A percentile compares a stretch with the other conserved stretches of the same genome.
phyloP scores from a whole-genome alignment of 2,888 invertebrate species.

The Nowickia ferox region DNA sequence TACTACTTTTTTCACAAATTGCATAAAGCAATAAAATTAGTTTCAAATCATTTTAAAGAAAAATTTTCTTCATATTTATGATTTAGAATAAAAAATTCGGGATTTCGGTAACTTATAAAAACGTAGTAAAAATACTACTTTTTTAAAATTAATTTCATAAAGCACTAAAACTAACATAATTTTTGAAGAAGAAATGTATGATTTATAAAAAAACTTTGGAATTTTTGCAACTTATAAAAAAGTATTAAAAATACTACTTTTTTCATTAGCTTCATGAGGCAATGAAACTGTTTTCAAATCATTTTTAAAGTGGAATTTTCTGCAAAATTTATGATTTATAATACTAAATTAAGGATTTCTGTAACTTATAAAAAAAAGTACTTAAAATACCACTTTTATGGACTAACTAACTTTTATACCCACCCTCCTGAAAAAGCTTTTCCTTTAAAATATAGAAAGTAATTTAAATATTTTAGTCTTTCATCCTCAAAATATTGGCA shows the following conservation, averaged over 20 bases:
- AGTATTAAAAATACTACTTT: constrained; percentile 1
- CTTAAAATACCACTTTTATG: not conserved
- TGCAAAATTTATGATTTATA: not conserved
- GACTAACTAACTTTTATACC: too few species aligned
- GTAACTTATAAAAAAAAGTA: not conserved
- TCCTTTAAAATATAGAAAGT: too few species aligned
- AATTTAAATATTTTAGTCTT: too few species aligned
- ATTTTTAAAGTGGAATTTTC: not conserved
- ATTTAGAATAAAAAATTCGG: not conserved
- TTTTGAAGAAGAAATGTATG: too few species aligned
- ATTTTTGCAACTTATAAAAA: not conserved
- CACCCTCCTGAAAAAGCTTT: too few species aligned
- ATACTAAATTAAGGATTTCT: not conserved
- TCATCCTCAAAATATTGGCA: not conserved
- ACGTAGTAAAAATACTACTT: constrained; percentile 4
- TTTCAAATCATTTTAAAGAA: too few species aligned
- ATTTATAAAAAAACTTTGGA: not conserved
- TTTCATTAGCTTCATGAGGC: not conserved
- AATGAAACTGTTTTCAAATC: too few species aligned
- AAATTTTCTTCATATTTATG: not conserved
- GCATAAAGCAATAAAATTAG: too few species aligned
- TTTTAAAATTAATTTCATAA: too few species aligned
- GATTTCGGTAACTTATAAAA: not conserved
- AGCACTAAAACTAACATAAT: too few species aligned
- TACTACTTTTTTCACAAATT: not conserved